A percentile compares a stretch with the other conserved stretches of the same genome.
Conservation (phyloP, 2,888 invertebrate species). For the Melangyna quadrimaculata region DNA sequence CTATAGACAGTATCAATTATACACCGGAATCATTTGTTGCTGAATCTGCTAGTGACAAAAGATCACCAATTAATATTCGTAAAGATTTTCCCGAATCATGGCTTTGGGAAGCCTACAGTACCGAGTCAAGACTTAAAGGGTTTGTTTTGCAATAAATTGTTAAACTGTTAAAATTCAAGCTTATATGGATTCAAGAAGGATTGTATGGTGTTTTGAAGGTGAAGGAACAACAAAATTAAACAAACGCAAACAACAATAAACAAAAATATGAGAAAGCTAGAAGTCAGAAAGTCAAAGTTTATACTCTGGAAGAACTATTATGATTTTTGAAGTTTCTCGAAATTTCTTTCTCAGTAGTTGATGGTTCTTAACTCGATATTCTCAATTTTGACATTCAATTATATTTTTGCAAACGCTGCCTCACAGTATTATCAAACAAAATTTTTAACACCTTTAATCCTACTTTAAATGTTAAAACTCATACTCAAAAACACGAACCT, state of each 20-base stretch:
- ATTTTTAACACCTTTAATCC: not conserved
- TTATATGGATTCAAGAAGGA: conserved; percentile 3
- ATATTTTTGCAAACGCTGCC: too few relatives aligned
- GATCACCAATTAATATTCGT: conserved; percentile 54
- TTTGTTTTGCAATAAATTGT: conserved; percentile 30
- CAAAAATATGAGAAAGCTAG: not conserved
- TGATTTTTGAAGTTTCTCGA: not conserved
- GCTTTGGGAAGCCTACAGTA: conserved; percentile 62
- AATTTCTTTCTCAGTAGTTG: not conserved
- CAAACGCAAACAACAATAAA: not conserved
- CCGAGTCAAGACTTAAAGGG: conserved; percentile 51
- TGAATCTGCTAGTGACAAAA: not conserved
- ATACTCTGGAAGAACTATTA: not conserved
- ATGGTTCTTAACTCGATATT: not conserved
- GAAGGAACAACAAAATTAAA: conserved; percentile 41
- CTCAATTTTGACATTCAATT: not conserved
- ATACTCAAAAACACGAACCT: not conserved
- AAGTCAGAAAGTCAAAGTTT: not conserved
- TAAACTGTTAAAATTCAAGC: not conserved
- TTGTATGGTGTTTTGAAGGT: conserved; percentile 51
- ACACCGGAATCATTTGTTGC: not conserved
- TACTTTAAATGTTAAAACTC: not conserved
- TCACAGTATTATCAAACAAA: not conserved
- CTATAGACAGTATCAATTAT: not conserved
- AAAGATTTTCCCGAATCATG: conserved; percentile 73